These are phyloP conservation scores for Avahi laniger DNA, from an alignment of 2,797 vertebrate species.

Conservation along the genomic window DNA sequence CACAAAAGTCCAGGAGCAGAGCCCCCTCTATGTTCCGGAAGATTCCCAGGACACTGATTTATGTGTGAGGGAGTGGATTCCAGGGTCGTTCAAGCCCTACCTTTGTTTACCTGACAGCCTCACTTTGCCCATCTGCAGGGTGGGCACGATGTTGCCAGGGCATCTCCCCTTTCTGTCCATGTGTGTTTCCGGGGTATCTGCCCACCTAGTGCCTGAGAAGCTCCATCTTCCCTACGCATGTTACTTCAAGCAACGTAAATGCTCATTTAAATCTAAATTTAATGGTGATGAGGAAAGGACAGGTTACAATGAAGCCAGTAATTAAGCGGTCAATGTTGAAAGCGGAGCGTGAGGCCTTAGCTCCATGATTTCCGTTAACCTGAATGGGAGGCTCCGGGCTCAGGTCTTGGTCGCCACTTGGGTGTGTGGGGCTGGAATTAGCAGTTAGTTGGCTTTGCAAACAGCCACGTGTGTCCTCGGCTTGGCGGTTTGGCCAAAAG, in stretches of 20 bases:
- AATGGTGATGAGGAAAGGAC: neutral
- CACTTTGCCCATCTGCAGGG: neutral
- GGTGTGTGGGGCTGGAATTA: too few species aligned
- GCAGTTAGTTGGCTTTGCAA: neutral
- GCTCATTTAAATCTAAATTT: neutral
- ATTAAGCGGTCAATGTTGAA: neutral
- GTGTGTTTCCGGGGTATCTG: rapidly evolving
- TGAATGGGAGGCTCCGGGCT: neutral
- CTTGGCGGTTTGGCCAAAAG: neutral
- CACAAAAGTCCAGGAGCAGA: neutral
- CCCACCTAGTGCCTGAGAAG: rapidly evolving
- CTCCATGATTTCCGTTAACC: neutral
- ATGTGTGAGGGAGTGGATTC: rapidly evolving
- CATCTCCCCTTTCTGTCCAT: too few species aligned
- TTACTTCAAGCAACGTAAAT: rapidly evolving
- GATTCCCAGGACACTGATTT: neutral
- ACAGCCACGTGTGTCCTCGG: neutral
- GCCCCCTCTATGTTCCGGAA: rapidly evolving
- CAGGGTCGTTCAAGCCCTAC: neutral
- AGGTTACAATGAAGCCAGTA: neutral
- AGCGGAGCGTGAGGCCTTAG: neutral
- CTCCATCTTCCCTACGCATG: rapidly evolving
- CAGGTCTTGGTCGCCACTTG: neutral
- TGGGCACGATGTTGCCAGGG: rapidly evolving
- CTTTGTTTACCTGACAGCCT: neutral